These are phyloP conservation scores for Patella pellucida DNA, from an alignment of 2,888 invertebrate genomes.

Conservation along the genomic window DNA sequence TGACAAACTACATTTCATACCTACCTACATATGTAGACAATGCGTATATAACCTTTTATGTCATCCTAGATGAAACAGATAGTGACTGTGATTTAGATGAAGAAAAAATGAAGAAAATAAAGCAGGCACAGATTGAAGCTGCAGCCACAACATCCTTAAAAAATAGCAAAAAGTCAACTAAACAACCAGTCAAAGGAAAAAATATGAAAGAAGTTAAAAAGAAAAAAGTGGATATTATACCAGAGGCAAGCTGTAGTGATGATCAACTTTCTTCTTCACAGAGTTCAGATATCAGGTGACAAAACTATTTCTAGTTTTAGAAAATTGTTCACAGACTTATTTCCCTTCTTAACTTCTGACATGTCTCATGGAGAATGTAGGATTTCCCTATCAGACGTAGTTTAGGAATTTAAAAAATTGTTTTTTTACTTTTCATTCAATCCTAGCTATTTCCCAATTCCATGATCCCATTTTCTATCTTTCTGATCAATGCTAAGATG, in stretches of 20 bases:
- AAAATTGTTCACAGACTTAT: neutral
- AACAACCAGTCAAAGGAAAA: neutral
- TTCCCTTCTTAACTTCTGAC: neutral
- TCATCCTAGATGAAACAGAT: slow-evolving; percentile 56
- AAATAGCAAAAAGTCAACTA: neutral
- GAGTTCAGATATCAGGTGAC: slow-evolving; percentile 41
- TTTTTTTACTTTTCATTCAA: too few species aligned
- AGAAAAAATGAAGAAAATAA: slow-evolving; percentile 15
- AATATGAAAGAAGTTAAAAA: neutral
- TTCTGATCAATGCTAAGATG: too few species aligned
- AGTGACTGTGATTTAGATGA: slow-evolving; percentile 49
- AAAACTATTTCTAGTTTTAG: neutral
- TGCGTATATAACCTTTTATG: too few species aligned
- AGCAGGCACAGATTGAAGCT: neutral
- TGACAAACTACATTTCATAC: too few species aligned
- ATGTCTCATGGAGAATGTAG: neutral
- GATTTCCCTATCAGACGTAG: too few species aligned
- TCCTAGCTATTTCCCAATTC: neutral
- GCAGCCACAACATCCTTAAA: neutral
- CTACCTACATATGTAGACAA: too few species aligned
- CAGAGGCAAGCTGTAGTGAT: slow-evolving; percentile 22
- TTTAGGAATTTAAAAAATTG: too few species aligned
- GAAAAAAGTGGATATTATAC: neutral
- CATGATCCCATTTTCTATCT: too few species aligned
- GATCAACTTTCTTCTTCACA: slow-evolving; percentile 37